Base-by-base conservation (phyloP, 2,888 invertebrate genomes). In the Desoria tigrina region DNA sequence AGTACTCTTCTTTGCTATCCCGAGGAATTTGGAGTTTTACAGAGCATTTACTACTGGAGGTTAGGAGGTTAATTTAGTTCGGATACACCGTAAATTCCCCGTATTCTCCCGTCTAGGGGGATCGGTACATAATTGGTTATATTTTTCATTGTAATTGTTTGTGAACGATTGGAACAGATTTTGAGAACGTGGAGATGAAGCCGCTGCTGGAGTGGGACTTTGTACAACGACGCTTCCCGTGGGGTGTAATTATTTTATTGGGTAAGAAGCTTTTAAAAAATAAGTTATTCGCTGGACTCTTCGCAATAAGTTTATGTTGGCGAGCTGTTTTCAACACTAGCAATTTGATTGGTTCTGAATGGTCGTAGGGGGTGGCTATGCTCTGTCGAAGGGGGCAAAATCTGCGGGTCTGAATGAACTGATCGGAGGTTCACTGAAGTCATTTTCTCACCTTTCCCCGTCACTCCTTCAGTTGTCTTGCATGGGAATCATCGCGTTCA, bases 151-250 rank as follows among this genome's bases (percentile, higher is more conserved):
- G 54, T 54, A 24, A 54, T 18, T 54, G 9, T 18, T 21, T 9
- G 11, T 9, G 28, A 18, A 4, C n/a, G 14, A 32, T 9, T n/a
- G n/a, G n/a, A n/a, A n/a, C 42, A 54, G 54, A 45, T 62, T 62
- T 56, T 23, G 37, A 58, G 23, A 45, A 28, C 28, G 51, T 6
- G 32, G 51, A 51, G 42, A 60, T 60, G 37, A 54, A 64, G 27
- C 58, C 64, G 1, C 21, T 60, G n/a, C 57, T 67, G 2, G 67
- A 67, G 9, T 67, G 67, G 67, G 42, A 53, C n/a, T 67, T 60
- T 51, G 63, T 63, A 7, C 45, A 50, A 37, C 16, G 37, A 21
- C 27, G 49, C 24, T 39, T 63, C 37, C 67, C 67, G 4, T 67
- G 67, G 67, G 67, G 63, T 2, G 39, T 64, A 32, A 39, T 63